Percentiles rank a stretch among this genome's conserved stretches.
phyloP scores from a whole-genome alignment of 2,888 invertebrate genomes.

The Melinaea menophilus region DNA sequence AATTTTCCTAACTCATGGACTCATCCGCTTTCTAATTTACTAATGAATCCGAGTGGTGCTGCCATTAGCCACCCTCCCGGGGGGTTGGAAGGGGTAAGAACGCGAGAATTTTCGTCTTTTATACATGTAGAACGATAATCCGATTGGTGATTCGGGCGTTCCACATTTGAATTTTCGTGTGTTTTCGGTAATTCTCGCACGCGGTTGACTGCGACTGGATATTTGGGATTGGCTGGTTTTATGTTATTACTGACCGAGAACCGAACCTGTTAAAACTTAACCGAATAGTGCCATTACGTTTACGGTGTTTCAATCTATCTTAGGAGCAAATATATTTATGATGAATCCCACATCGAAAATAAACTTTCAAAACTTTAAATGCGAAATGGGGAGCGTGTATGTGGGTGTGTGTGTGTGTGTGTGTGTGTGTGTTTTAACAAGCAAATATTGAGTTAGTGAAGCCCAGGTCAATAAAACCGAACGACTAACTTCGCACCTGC shows the following conservation, averaged over 20 bases:
- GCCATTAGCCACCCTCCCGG: constrained; percentile 62
- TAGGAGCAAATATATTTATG: background rate
- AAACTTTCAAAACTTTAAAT: constrained; percentile 8
- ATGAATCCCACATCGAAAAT: background rate
- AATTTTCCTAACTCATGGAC: constrained; percentile 79
- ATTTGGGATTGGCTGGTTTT: constrained; percentile 46
- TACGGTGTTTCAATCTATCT: constrained; percentile 3
- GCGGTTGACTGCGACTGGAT: constrained; percentile 50
- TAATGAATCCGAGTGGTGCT: constrained; percentile 77
- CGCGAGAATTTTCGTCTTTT: constrained; percentile 74
- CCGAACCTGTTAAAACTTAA: constrained; percentile 7
- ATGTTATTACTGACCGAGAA: constrained; percentile 25
- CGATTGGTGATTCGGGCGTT: constrained; percentile 72
- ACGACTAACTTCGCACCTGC: constrained; percentile 47
- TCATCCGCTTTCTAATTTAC: constrained; percentile 79
- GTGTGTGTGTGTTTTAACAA: constrained; percentile 45
- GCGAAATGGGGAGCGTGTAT: constrained; percentile 24
- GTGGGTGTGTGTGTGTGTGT: background rate
- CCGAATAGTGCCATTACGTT: background rate
- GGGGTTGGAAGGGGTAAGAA: constrained; percentile 68
- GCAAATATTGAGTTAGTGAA: constrained; percentile 62
- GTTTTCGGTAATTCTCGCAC: constrained; percentile 57
- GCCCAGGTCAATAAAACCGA: constrained; percentile 48
- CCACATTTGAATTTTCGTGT: constrained; percentile 72
- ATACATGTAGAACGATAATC: constrained; percentile 76